Evolutionary conservation across 2,888 invertebrate species (phyloP).

Genomic region (Calliphora vomitoria): DNA sequence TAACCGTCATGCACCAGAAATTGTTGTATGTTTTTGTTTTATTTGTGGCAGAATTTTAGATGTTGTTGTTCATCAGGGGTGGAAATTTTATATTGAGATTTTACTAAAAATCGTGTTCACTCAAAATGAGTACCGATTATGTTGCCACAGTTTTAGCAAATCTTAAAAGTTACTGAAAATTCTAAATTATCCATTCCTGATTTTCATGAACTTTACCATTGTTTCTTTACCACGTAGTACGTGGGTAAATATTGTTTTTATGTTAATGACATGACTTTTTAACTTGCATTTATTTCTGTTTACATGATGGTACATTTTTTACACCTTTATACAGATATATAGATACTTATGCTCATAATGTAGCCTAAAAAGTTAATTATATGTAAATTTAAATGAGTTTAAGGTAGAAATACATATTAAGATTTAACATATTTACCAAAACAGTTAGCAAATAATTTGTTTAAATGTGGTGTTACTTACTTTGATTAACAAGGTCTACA

Average conservation of each 20-base stretch:
- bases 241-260: no score
- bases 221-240: neutral
- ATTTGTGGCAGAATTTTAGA: conserved; percentile 2
- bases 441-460: conserved; percentile 37
- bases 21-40: conserved; percentile 15
- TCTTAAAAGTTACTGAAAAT: neutral
- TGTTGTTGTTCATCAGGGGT: conserved; percentile 14
- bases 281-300: conserved; percentile 10
- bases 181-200: neutral
- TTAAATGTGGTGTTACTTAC: conserved; percentile 1
- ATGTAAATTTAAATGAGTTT: conserved; percentile 38
- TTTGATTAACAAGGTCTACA: conserved; percentile 12
- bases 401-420: neutral
- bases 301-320: neutral
- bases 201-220: neutral
- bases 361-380: conserved; percentile 50
- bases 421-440: conserved; percentile 24
- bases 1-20: conserved; percentile 71
- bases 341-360: neutral
- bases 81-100: neutral
- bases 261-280: conserved; percentile 10
- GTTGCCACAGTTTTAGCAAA: neutral
- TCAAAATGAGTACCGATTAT: neutral
- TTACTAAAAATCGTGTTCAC: no score
- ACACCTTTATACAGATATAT: neutral